Base-by-base conservation (phyloP, 2,888 invertebrate genomes). In the Rosalia funebris region DNA sequence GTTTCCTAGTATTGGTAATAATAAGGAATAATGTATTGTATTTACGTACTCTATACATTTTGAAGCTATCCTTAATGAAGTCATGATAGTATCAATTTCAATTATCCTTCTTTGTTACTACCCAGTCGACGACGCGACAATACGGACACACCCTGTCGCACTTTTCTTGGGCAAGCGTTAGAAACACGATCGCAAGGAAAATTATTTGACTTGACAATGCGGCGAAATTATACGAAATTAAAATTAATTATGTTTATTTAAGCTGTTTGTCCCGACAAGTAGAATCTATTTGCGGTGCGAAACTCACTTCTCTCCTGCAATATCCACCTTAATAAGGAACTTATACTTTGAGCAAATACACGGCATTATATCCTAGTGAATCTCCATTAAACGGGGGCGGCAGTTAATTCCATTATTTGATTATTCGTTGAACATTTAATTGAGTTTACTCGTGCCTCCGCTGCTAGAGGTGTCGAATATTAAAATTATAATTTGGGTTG, bases 391-490 rank as follows among this genome's bases (percentile, higher is more conserved):
- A 31, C 25, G 15, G 41, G 25, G 31, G 37, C 34, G 42, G 31
- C 42, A 32, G 41, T n/a, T 25, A 53, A 42, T 32, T 53, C 42
- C 52, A 14, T 53, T 53, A 53, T 53, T 53, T 53, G 52, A 42
- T 53, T 53, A 32, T 41, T 41, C 41, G 25, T 14, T 25, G 12
- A 41, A 14, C 31, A 7, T 53, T 53, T 53, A 53, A 53, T 53
- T 41, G 42, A 16, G 52, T 53, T 50, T 53, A 15, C 31, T 53
- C 32, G 17, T 16, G 41, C 52, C 17, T 42, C 12, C 42, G 17
- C 32, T 16, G 25, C 39, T n/a, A 3, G 1, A 14, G 11, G 39
- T 46, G 44, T 44, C 11, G 20, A 25, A 44, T 44, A 12, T 19
- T 44, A 44, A 44, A 44, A 25, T 9, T 20, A 5, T 44, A 20